Evolutionary conservation across 2,888 invertebrate genomes (phyloP).

Genomic region (Cryptocephalus moraei): DNA sequence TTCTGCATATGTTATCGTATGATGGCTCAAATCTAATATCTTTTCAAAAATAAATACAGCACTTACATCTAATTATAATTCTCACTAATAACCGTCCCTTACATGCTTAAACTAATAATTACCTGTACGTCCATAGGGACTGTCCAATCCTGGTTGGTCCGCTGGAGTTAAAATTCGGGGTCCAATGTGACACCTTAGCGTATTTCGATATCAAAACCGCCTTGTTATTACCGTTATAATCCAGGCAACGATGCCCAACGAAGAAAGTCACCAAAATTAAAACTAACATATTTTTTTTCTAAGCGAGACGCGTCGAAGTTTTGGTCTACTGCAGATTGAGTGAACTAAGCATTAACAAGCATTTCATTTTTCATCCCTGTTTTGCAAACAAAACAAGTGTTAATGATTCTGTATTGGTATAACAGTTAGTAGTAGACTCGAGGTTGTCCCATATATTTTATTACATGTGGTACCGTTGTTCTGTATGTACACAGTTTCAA

Average conservation of each 20-base stretch:
- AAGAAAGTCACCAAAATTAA: not conserved
- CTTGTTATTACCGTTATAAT: constrained; percentile 3
- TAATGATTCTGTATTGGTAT: constrained; percentile 27
- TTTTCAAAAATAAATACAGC: too few species aligned
- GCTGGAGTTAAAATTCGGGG: constrained; percentile 13
- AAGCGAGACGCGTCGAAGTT: constrained; percentile 3
- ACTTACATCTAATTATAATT: too few species aligned
- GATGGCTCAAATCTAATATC: too few species aligned
- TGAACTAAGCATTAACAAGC: constrained; percentile 4
- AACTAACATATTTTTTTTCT: not conserved
- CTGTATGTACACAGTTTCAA: too few species aligned
- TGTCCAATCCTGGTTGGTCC: constrained; percentile 20
- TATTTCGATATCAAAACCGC: constrained; percentile 28
- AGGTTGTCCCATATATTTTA: too few species aligned
- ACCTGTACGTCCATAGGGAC: constrained; percentile 32
- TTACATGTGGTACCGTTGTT: too few species aligned
- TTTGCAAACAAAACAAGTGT: constrained; percentile 27
- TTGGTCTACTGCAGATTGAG: constrained; percentile 2
- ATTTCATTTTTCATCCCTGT: constrained; percentile 23
- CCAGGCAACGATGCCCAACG: not conserved
- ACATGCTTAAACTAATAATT: constrained; percentile 6
- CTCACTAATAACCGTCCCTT: too few species aligned
- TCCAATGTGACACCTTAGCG: constrained; percentile 34
- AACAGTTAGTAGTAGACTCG: constrained; percentile 24
- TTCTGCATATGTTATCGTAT: too few species aligned